Base-by-base conservation (phyloP, 1,140 invertebrate genomes). In the Penaeus indicus region DNA sequence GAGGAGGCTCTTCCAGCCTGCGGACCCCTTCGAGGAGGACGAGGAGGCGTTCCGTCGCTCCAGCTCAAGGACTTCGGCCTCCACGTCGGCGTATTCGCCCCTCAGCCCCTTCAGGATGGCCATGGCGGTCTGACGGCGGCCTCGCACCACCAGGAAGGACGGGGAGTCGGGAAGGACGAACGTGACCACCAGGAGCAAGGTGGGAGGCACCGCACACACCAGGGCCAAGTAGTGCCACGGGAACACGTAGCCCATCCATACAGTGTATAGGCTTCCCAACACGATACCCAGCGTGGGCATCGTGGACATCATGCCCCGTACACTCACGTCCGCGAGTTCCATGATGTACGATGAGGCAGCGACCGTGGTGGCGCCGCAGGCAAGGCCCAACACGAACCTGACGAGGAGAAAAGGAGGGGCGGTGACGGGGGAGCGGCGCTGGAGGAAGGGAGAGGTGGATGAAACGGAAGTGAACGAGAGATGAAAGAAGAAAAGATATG, bases 191-290 rank as follows among this genome's bases (percentile, higher is more conserved):
- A 88, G 21, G 8, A 88, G 47, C 32, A 83, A 60, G 10, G 54
- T 3, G 10, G 86, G 86, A 27, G 86, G 64, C 16, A 88, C 22
- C 27, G 86, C 64, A 75, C 86, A 83, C 3, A 77, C 86, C 21
- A 88, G 54, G 38, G 86, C 42, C 67, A 88, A 7, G 69, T 88
- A 38, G 63, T 83, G 38, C 86, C 86, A 88, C 16, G n/a, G 54
- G n/a, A 88, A 42, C 10, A 63, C 25, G 32, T 21, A 75, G 3
- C 86, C 86, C 62, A 88, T 22, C n/a, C 67, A 21, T 1, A 88
- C 80, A 19, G 80, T 77, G 60, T 83, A 88, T 13, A 83, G 86
- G 27, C 79, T 80, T 22, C 86, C 86, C n/a, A 77, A 11, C n/a
- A 88, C 67, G n/a, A 88, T 77, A 21, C 42, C 86, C 27, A 88